Percentiles rank a stretch among this genome's conserved stretches.
These are phyloP conservation scores for Crambe crambe DNA, from an alignment of 37 sponge, comb jelly and placozoan genomes.

Conservation along the genomic window DNA sequence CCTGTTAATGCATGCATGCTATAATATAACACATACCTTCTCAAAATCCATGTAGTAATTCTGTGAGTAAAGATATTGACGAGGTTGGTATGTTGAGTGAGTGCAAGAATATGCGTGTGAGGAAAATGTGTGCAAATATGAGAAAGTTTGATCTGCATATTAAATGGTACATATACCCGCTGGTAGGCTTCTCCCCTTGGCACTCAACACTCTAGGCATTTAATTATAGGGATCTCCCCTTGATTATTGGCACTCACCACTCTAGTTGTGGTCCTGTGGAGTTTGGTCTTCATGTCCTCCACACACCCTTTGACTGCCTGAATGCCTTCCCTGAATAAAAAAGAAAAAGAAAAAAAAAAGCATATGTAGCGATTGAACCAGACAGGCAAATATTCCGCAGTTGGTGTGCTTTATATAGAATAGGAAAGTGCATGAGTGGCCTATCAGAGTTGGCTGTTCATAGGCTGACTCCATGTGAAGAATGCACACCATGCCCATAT, in stretches of 20 bases:
- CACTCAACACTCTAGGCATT: too few relatives aligned
- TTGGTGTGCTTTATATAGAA: neutral
- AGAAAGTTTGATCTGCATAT: neutral
- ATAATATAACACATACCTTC: conserved; percentile 43
- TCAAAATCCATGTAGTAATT: conserved; percentile 53
- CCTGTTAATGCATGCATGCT: too few relatives aligned
- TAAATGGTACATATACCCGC: neutral
- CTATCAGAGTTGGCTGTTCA: too few relatives aligned
- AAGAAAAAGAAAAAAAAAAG: neutral
- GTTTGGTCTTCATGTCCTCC: conserved; percentile 45
- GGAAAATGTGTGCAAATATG: neutral
- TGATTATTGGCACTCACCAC: conserved; percentile 2
- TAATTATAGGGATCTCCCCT: too few relatives aligned
- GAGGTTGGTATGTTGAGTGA: neutral
- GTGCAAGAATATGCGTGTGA: neutral
- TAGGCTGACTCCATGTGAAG: too few relatives aligned
- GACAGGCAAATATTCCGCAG: too few relatives aligned
- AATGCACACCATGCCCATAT: too few relatives aligned
- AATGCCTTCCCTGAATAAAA: conserved; percentile 42
- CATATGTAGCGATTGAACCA: too few relatives aligned
- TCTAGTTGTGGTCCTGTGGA: conserved; percentile 16
- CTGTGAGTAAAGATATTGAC: conserved; percentile 5
- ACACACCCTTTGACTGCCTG: conserved; percentile 30
- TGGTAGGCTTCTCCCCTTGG: too few relatives aligned
- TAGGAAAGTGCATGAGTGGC: too few relatives aligned